Evolutionary conservation across 2,888 invertebrate genomes (phyloP), one percentile per base, ranked within the genome.

Genomic region (Neelides folsomi): DNA sequence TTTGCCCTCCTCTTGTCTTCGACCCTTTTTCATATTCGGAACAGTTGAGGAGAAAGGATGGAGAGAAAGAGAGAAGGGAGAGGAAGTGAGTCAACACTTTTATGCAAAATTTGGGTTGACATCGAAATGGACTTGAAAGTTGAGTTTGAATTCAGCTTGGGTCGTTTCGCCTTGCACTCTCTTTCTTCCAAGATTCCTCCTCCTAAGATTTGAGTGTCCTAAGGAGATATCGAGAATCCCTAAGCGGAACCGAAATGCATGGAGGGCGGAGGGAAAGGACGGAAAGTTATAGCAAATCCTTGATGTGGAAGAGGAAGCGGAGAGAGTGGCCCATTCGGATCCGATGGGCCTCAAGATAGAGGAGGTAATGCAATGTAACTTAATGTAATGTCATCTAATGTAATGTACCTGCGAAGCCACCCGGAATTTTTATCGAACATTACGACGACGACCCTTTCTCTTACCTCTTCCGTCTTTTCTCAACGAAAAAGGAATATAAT

Each of bases 41-140:
- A 36, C 37, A n/a, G n/a, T n/a, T n/a, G 9, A 36, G 37, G 37
- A 12, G 12, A 36, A 36, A 36, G 37, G 37, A 9, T 9, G 37
- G 37, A 39, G 39, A 39, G 13, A 13, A n/a, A 39, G 39, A 13
- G 27, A 27, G 27, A 27, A 7, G 27, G 7, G 27, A 27, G 27
- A 27, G 27, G 27, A 27, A 27, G 36, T 41, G 49, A 52, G 55
- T 55, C 52, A 55, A 55, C 55, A 55, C 52, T 52, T 52, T 52
- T 55, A 55, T 55, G 55, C 55, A 55, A 55, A 54, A 52, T 50
- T 35, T 46, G 39, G 40, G 39, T 39, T 47, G 40, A 44, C 43
- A 38, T 52, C 52, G 15, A 19, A 38, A 42, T 15, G 20, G 34
- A 47, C 53, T 49, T 46, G 19, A 19, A 27, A 27, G 27, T 27